Evolutionary conservation across 64 coral and sea anemone species (phyloP).

Genomic region (Montipora sp.): DNA sequence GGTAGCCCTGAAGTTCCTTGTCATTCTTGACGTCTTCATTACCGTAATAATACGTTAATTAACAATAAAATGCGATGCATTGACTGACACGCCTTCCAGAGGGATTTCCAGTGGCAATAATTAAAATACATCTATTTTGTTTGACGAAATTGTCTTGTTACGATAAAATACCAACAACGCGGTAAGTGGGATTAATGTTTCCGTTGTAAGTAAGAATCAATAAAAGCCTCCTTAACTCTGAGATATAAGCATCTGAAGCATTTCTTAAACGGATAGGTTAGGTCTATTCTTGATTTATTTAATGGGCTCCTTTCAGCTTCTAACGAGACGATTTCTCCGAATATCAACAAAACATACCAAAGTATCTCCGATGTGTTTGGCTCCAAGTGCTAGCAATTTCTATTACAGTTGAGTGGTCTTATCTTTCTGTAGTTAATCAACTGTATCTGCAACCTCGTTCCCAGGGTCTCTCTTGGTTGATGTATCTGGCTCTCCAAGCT

Average conservation of each 20-base stretch:
- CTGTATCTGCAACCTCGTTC: background rate
- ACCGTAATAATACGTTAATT: slow-evolving; percentile 1
- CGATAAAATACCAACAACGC: background rate
- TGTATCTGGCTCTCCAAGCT: background rate
- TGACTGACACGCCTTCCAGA: background rate
- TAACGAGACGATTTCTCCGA: background rate
- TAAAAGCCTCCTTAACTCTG: background rate
- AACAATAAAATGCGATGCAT: background rate
- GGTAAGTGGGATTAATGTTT: background rate
- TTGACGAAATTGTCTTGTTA: background rate
- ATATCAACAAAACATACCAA: background rate
- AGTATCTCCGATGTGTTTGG: background rate
- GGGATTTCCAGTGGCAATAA: background rate
- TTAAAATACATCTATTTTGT: background rate
- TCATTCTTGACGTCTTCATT: slow-evolving; percentile 35
- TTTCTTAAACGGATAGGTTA: background rate
- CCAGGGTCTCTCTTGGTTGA: background rate
- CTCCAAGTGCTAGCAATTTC: background rate
- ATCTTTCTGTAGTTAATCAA: background rate
- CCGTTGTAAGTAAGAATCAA: background rate
- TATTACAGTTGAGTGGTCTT: background rate
- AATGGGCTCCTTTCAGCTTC: background rate
- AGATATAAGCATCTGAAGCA: background rate
- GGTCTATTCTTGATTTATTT: background rate
- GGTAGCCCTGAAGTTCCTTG: slow-evolving; percentile 13